Base-by-base conservation (phyloP, 30 jellyfish, hydroid and myxozoan genomes). In the Phacellophora camtschatica region DNA sequence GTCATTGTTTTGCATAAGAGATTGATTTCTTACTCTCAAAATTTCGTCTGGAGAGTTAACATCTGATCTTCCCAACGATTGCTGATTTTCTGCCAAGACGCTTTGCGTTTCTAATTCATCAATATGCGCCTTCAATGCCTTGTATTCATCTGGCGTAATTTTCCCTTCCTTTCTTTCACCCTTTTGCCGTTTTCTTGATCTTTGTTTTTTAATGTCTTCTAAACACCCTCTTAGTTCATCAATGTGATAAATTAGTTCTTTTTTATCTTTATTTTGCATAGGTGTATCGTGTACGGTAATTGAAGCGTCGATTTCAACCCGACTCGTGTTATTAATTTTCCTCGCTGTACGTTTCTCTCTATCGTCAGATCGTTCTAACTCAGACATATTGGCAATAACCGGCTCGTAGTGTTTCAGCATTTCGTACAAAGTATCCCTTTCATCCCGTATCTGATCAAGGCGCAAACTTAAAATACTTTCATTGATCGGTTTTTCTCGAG, bases 341-440 rank as follows among this genome's bases (percentile, higher is more conserved):
- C 41, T 27, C 2, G 31, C 32, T 2, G 22, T 12, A 27, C 55
- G 22, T 10, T 15, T 31, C 46, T 32, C 41, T 18, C 16, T 35
- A 18, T 22, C 15, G 0, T 71, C 18, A 18, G 39, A 53, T 2
- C 19, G 54, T 4, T 71, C 84, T 9, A 46, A 13, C 61, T 45
- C 51, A 1, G 54, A 50, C 12, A 27, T 51, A 20, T 71, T 36
- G 9, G 35, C 66, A n/a, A 78, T 64, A 18, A 78, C 39, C 19
- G 69, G 77, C 72, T 78, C 90, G 13, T 78, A 78, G 20, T 78
- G 90, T 31, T 78, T 78, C 55, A 78, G 2, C 45, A 78, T 78
- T 29, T 58, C 90, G 32, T 34, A 78, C 30, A 78, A 67, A 0
- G 46, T 65, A 50, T 78, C 90, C n/a, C 90, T 41, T 31, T 78